These are phyloP conservation scores for Leptinotarsa texana DNA, from an alignment of 1,140 invertebrate species.

Conservation along the genomic window DNA sequence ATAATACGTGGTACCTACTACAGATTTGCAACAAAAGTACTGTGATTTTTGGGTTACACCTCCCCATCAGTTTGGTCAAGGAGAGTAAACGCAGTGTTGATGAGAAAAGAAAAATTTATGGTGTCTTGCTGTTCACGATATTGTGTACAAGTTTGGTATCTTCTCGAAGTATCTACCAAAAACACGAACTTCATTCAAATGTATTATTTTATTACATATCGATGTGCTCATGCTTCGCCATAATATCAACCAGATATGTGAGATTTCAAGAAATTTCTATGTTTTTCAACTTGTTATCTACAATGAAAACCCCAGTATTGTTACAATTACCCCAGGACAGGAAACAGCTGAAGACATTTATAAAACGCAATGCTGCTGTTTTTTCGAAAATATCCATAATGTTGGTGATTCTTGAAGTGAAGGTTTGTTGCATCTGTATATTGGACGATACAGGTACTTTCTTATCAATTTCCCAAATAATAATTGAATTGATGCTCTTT, in stretches of 20 bases:
- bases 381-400: neutral
- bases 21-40: neutral
- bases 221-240: neutral
- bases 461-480: neutral
- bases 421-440: neutral
- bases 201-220: no score
- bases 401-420: neutral
- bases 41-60: neutral
- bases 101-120: slow-evolving; percentile 13
- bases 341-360: neutral
- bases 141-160: slow-evolving; percentile 1
- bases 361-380: neutral
- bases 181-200: no score
- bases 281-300: neutral
- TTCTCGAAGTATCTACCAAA: neutral
- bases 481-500: neutral
- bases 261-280: neutral
- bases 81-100: neutral
- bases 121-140: neutral
- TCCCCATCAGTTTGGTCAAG: neutral
- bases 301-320: neutral
- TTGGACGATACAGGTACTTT: neutral
- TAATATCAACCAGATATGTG: neutral
- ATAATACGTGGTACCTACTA: neutral
- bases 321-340: neutral